A percentile compares a stretch with the other conserved stretches of the same genome.
Evolutionary conservation across 2,888 invertebrate species (phyloP).

Genomic region (Chrysotoxum bicinctum): DNA sequence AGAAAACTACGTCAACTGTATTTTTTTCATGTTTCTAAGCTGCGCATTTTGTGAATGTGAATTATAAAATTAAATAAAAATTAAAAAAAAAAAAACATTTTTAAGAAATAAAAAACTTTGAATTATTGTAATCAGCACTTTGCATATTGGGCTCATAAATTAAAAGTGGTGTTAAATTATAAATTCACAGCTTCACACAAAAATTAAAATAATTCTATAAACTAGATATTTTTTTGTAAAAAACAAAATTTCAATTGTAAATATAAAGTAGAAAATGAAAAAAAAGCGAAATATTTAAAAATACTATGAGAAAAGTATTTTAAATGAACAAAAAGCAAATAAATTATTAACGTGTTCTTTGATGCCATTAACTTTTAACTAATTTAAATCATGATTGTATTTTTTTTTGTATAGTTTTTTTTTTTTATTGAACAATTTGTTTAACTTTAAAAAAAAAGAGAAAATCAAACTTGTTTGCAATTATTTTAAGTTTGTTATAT

Average conservation of each 20-base stretch:
- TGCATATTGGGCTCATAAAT: constrained; percentile 39
- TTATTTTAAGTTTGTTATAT: constrained; percentile 40
- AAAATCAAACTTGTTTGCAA: constrained; percentile 10
- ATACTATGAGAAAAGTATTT: constrained; percentile 38
- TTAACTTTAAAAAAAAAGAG: constrained; percentile 6
- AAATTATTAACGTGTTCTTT: constrained; percentile 69
- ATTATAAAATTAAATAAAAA: constrained; percentile 2
- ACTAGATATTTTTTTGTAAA: not conserved
- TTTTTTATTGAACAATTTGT: constrained; percentile 1
- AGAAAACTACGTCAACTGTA: constrained; percentile 35
- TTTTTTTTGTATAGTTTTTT: constrained; percentile 40
- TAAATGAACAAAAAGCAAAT: constrained; percentile 34
- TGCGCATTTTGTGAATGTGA: constrained; percentile 7
- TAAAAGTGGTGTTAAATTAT: constrained; percentile 15
- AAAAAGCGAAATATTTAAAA: constrained; percentile 5
- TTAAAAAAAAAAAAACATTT: not conserved
- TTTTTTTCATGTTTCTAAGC: not conserved
- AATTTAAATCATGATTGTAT: constrained; percentile 12
- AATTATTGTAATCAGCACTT: constrained; percentile 37
- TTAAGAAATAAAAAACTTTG: not conserved
- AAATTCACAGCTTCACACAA: constrained; percentile 20
- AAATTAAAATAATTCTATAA: not conserved
- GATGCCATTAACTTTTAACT: constrained; percentile 66
- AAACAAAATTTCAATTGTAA: constrained; percentile 31
- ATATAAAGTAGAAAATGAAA: constrained; percentile 31